Conservation (phyloP, 2,113 vertebrate species). For the Anhinga anhinga region DNA sequence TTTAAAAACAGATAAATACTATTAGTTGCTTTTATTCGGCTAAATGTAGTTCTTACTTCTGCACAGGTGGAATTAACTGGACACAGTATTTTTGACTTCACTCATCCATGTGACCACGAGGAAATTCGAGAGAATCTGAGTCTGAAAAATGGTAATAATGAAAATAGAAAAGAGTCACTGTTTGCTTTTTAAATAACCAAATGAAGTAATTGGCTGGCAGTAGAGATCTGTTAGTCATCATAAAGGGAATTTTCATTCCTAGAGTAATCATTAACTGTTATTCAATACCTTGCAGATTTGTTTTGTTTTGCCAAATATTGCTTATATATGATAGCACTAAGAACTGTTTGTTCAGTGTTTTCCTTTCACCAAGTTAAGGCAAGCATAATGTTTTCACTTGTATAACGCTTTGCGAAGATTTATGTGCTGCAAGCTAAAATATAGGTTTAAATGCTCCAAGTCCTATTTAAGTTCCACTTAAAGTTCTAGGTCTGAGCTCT, state of each 20-base stretch:
- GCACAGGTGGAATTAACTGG: slow-evolving; percentile 92
- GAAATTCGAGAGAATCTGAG: slow-evolving; percentile 90
- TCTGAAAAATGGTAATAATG: slow-evolving; percentile 79
- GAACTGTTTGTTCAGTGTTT: neutral
- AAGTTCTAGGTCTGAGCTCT: neutral
- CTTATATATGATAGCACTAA: neutral
- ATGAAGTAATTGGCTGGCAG: neutral
- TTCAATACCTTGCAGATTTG: neutral
- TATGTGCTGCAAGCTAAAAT: neutral
- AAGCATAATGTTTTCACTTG: neutral
- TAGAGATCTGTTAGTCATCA: neutral
- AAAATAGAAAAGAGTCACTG: neutral
- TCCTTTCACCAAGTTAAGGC: neutral
- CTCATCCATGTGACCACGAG: slow-evolving; percentile 94
- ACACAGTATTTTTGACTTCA: slow-evolving; percentile 94
- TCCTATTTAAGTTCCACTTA: neutral
- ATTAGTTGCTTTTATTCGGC: neutral
- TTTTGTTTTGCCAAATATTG: neutral
- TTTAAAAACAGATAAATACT: neutral
- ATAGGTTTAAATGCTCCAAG: neutral
- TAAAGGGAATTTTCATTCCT: neutral
- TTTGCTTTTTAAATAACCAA: neutral
- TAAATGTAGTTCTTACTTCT: slow-evolving; percentile 1
- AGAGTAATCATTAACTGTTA: neutral
- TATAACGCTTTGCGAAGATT: neutral